Percentiles rank a stretch among this genome's conserved stretches.
Conservation (phyloP, 2,113 vertebrate genomes). For the Megaceryle torquata region DNA sequence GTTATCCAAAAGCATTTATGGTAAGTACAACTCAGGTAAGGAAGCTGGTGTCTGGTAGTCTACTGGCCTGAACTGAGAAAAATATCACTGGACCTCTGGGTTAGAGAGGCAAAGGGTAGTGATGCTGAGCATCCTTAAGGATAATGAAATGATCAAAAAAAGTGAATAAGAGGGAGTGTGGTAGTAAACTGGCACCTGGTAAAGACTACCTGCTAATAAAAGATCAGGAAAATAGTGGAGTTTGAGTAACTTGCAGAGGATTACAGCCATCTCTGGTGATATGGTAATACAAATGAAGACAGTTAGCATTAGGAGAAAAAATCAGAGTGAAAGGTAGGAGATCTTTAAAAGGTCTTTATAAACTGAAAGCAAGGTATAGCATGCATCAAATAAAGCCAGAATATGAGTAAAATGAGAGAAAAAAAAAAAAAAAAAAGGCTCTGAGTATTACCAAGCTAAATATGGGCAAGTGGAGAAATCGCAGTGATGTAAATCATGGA, state of each 20-base stretch:
- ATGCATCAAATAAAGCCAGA: not conserved
- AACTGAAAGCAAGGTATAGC: not conserved
- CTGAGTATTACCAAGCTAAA: not conserved
- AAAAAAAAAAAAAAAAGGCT: not conserved
- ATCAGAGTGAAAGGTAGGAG: not conserved
- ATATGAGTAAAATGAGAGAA: not conserved
- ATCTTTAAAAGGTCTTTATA: not conserved
- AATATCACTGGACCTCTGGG: not conserved
- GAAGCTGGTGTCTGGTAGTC: not conserved
- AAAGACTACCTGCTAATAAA: not conserved
- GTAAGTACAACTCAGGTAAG: not conserved
- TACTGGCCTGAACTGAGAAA: not conserved
- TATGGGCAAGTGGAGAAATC: not conserved
- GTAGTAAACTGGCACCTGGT: not conserved
- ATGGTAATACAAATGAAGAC: not conserved
- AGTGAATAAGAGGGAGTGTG: not conserved
- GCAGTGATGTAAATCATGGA: not conserved
- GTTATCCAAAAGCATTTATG: not conserved
- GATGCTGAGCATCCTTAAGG: not conserved
- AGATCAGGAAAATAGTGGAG: not conserved
- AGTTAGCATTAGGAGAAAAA: not conserved
- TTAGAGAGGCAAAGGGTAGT: not conserved
- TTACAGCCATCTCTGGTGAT: not conserved
- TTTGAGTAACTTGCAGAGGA: not conserved
- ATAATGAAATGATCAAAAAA: not conserved